Evolutionary conservation across 2,888 invertebrate genomes (phyloP).

Genomic region (Eurois occulta): DNA sequence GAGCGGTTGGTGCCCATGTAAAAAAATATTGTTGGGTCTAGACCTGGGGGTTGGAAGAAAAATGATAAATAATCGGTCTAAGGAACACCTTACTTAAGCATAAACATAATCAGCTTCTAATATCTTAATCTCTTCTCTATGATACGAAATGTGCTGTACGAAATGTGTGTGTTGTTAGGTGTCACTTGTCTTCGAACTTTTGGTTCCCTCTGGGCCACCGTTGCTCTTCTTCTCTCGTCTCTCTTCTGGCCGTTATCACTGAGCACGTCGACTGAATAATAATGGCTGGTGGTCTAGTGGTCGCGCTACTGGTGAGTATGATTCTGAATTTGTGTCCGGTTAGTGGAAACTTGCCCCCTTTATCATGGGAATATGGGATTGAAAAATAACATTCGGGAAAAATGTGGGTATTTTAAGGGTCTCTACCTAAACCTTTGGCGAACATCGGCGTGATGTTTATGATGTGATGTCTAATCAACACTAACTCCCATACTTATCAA

Average conservation of each 20-base stretch:
- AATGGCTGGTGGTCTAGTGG: neutral
- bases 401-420: neutral
- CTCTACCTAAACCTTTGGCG: neutral
- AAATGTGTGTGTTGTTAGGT: neutral
- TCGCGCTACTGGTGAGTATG: neutral
- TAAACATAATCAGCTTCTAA: neutral
- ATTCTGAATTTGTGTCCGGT: neutral
- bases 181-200: neutral
- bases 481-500: neutral
- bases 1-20: slow-evolving; percentile 96
- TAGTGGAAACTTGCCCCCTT: neutral
- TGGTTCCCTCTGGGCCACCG: neutral
- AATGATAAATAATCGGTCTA: neutral
- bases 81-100: neutral
- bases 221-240: neutral
- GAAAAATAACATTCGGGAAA: neutral
- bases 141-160: neutral
- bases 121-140: neutral
- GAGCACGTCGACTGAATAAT: too few relatives aligned
- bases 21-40: slow-evolving; percentile 96
- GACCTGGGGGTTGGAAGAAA: slow-evolving; percentile 85
- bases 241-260: neutral
- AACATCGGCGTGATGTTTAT: neutral
- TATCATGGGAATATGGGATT: neutral
- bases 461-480: neutral